Percentiles rank a stretch among this genome's conserved stretches.
phyloP scores from a whole-genome alignment of 1,140 invertebrate genomes.

The Drosophila ambigua region DNA sequence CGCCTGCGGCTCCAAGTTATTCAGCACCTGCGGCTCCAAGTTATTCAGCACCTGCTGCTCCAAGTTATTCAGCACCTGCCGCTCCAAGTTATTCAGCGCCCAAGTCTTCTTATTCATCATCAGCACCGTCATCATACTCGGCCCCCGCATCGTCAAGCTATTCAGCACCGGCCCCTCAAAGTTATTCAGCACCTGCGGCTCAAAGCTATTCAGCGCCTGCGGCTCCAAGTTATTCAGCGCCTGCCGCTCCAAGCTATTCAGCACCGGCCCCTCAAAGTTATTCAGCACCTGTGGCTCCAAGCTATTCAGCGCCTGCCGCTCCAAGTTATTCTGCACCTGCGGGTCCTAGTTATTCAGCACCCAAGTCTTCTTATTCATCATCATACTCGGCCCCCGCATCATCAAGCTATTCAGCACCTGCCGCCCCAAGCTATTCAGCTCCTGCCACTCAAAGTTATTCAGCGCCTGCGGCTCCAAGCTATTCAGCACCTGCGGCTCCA shows the following conservation, averaged over 20 bases:
- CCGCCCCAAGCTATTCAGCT: too few relatives aligned
- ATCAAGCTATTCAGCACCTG: conserved; percentile 21
- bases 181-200: conserved; percentile 22
- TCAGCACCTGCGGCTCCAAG: conserved; percentile 15
- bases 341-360: conserved; percentile 16
- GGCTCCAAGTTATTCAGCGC: conserved; percentile 17
- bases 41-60: too few relatives aligned
- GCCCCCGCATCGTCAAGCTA: conserved; percentile 4
- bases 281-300: neutral
- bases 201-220: too few relatives aligned
- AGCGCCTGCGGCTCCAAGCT: conserved; percentile 19
- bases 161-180: conserved; percentile 7
- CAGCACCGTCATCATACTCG: too few relatives aligned
- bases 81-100: conserved; percentile 31
- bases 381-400: conserved; percentile 26
- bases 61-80: too few relatives aligned
- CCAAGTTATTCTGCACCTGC: conserved; percentile 25
- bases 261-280: too few relatives aligned
- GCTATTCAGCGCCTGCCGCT: conserved; percentile 22
- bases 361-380: neutral
- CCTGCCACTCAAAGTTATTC: too few relatives aligned
- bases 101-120: conserved; percentile 1
- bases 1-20: too few relatives aligned
- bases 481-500: too few relatives aligned
- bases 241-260: conserved; percentile 19